phyloP scores from a whole-genome alignment of 2,888 invertebrate genomes.

The Acleris sparsana region DNA sequence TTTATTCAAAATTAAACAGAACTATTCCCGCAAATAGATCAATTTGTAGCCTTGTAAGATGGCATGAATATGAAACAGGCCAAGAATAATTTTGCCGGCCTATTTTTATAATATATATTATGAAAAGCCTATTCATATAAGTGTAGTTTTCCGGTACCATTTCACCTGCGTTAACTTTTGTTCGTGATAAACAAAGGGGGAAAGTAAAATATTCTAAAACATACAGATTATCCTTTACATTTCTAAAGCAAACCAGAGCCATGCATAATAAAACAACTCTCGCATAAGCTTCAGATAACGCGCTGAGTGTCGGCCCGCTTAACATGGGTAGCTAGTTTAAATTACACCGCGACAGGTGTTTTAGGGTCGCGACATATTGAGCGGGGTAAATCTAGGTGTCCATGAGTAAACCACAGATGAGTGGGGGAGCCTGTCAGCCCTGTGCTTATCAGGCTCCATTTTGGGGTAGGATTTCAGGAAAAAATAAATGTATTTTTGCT shows the following conservation, averaged over 20 bases:
- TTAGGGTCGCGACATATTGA: constrained; percentile 22
- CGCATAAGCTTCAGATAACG: constrained; percentile 15
- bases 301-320: constrained; percentile 12
- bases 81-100: too few species aligned
- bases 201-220: too few species aligned
- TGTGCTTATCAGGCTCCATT: neutral
- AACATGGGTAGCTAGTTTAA: constrained; percentile 25
- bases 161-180: too few species aligned
- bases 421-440: constrained; percentile 15
- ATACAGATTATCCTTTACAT: neutral
- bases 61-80: too few species aligned
- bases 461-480: neutral
- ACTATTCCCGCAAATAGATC: too few species aligned
- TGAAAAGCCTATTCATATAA: too few species aligned
- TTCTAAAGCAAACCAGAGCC: neutral
- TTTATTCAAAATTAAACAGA: too few species aligned
- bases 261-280: constrained; percentile 4
- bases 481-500: neutral
- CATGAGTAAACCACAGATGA: constrained; percentile 9
- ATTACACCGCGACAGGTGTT: constrained; percentile 28
- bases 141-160: too few species aligned
- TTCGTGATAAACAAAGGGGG: too few species aligned
- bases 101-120: too few species aligned
- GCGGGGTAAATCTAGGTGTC: constrained; percentile 20
- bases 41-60: too few species aligned